Evolutionary conservation across 1,140 invertebrate species (phyloP), one percentile per base, ranked within the genome.

Genomic region (Orius laevigatus): DNA sequence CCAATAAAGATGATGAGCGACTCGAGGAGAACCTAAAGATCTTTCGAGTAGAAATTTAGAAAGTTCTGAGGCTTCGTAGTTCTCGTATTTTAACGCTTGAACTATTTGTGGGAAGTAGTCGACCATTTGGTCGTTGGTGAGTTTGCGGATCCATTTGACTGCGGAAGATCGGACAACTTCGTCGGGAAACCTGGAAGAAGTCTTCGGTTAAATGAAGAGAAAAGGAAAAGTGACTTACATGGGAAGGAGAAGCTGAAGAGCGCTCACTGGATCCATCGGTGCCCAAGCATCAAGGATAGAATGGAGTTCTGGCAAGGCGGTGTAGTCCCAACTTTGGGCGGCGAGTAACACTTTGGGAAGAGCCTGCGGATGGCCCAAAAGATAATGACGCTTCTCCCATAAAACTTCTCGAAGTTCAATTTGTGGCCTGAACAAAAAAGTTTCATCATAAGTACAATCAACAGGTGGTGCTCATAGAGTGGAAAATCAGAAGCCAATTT

Each of bases 1-100:
- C 94, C 94, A 98, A 65, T 95, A 98, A 54, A 98, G 70, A 56
- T 86, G 77, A 68, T 98, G 93, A 2, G 92, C 87, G 49, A 97
- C 82, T 51, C 89, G 71, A 0, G 91, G 83, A 35, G 86, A 91
- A 16, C 78, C 72, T 50, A 95, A 68, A 2, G 90, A 78, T 55
- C 87, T 74, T 56, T 88, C 78, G 5, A 97, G 65, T 32, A 97
- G 66, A 57, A 96, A 80, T 57, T 72, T 70, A 1, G 87, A 79
- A 33, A 95, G 66, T 0, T 84, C 74, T 31, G 87, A 93, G 39
- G 82, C 77, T 60, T 95, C 86, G 58, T 90, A 93, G 0, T 85
- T 87, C 63, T 97, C 93, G 62, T 90, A 89, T 53, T 93, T 88
- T 16, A 97, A 66, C 0, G 89, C 90, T 66, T 97, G 88, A 25